phyloP scores from a whole-genome alignment of 2,797 vertebrate genomes.

The Rallus crepitans region DNA sequence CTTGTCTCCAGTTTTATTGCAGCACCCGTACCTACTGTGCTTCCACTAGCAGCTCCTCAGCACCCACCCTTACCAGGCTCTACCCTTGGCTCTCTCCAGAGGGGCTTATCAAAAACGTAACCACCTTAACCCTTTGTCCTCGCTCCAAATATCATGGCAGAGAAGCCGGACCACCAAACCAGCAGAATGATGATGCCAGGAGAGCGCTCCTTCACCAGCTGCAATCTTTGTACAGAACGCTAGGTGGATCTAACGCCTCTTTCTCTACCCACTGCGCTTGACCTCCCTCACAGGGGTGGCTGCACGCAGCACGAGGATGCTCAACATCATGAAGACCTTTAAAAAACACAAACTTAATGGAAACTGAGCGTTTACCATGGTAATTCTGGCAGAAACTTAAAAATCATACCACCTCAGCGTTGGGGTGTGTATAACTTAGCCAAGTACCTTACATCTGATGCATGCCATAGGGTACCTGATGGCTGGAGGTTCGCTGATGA shows the following conservation, averaged over 20 bases:
- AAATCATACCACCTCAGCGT: neutral
- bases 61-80: neutral
- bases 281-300: fast-evolving
- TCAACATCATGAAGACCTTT: neutral
- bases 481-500: neutral
- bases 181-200: fast-evolving
- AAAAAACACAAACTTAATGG: neutral
- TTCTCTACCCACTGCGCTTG: neutral
- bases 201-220: neutral
- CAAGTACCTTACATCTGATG: neutral
- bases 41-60: neutral
- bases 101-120: fast-evolving
- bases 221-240: neutral
- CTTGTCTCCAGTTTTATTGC: neutral
- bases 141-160: neutral
- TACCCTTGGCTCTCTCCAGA: neutral
- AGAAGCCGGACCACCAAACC: neutral
- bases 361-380: fast-evolving
- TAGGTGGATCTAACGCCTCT: neutral
- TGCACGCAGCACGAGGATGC: neutral
- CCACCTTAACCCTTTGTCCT: neutral
- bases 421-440: neutral
- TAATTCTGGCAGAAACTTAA: neutral
- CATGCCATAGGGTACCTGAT: fast-evolving
- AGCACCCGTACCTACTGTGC: fast-evolving